Base-by-base conservation (phyloP, 2,797 vertebrate species). In the Percopsis omiscomaycus region DNA sequence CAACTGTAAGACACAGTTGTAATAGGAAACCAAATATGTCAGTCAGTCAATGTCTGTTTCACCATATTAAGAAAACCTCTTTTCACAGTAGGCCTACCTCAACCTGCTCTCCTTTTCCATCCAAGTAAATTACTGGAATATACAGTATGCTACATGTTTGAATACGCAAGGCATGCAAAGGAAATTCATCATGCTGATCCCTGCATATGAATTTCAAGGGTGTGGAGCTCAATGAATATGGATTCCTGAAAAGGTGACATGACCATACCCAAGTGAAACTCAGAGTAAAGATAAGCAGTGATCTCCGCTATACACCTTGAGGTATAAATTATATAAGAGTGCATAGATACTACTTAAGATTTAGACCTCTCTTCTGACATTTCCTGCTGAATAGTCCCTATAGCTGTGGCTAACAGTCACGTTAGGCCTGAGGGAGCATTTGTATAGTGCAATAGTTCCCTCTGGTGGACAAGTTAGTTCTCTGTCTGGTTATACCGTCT, bases 131-230 rank as follows among this genome's bases (percentile, higher is more conserved):
- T 61, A 32, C 2, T 55, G 32, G 6, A 37, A 37, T 5, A 37
- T 37, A 37, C 32, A 37, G 3, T 52, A 44, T 54, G 16, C 60
- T 59, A 55, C 22, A 22, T 66, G 79, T 82, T 80, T 72, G 61
- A 83, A 78, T 78, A 81, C 74, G 69, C 30, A 70, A 28, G 66
- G 28, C 71, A 66, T 59, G 72, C 69, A 55, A 61, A 51, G 79
- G 67, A 80, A 84, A 88, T 87, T 78, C 30, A 74, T 88, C 75
- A 75, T 64, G 63, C 58, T 80, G 75, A 88, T 89, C 83, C 13
- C 74, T 16, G 62, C 50, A 3, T 27, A 62, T 64, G 60, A 67
- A 66, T 81, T 63, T 50, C 50, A 47, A 59, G 57, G 49, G 56
- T 53, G 64, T 60, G 72, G 63, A 66, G 56, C 58, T 66, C 8